Evolutionary conservation across 2,888 invertebrate species (phyloP).

Genomic region (Corbicula japonica): DNA sequence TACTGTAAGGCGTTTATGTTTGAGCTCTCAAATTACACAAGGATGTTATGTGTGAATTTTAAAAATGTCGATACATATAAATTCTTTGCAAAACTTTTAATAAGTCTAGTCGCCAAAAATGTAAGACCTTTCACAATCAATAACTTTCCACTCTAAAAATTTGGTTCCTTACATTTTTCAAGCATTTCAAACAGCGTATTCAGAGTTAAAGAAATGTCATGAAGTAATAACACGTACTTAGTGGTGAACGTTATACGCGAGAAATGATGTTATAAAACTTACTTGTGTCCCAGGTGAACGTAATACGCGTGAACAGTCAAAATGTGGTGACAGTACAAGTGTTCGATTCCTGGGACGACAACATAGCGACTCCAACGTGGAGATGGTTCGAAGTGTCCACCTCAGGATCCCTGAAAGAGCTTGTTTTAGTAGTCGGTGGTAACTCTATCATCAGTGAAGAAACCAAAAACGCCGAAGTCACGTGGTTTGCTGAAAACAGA

Average conservation of each 20-base stretch:
- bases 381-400: not conserved
- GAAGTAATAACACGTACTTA: not conserved
- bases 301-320: not conserved
- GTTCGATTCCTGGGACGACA: slow-evolving; percentile 5
- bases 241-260: not conserved
- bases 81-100: too few species aligned
- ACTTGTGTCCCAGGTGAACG: not conserved
- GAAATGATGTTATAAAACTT: not conserved
- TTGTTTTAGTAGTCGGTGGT: not conserved
- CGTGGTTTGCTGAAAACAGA: slow-evolving; percentile 18
- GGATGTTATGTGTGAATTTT: too few species aligned
- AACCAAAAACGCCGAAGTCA: not conserved
- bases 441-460: not conserved
- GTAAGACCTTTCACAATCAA: too few species aligned
- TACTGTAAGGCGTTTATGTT: too few species aligned
- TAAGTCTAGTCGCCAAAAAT: too few species aligned
- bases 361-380: not conserved
- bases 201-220: not conserved
- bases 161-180: too few species aligned
- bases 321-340: not conserved
- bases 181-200: not conserved
- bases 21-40: too few species aligned
- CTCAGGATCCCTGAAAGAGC: not conserved
- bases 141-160: too few species aligned
- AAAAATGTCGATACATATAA: too few species aligned